Evolutionary conservation across 30 jellyfish, hydroid and myxozoan genomes (phyloP), one percentile per base, ranked within the genome.

Genomic region (Turritopsis dohrnii): DNA sequence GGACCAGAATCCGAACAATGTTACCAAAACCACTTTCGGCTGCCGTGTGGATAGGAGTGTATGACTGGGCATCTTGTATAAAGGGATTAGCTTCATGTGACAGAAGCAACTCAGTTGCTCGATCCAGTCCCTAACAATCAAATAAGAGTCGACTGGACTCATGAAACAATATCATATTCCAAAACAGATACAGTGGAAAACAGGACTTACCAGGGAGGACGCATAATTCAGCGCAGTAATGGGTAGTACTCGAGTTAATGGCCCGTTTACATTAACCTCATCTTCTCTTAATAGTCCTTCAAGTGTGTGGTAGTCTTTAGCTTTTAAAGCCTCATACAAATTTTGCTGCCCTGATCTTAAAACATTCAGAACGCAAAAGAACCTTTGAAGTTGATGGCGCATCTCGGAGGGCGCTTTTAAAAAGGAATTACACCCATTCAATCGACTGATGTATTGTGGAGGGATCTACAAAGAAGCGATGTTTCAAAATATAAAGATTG

Each of bases 21-120:
- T 90, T 90, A 20, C 53, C 90, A 53, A 86, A 93, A 54, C 97
- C 97, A 53, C 88, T 88, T 52, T 83, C 54, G 28, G 97, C 96
- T 52, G 97, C 97, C 21, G 86, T 83, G 75, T 90, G 97, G 22
- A 90, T 60, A 19, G 96, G 96, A 13, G 85, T 31, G 27, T 72
- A 29, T 8, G 88, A 84, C 41, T 80, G 88, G 28, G 86, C 84
- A 54, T 90, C 94, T 13, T 69, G 29, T 30, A 83, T 24, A 41
- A 29, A 81, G 5, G 94, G 88, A 69, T 90, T 88, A 28, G 97
- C 97, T 60, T 83, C 81, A 74, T 83, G 85, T 26, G 79, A 73
- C 84, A 90, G 82, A 8, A 90, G 90, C 26, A 83, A 82, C 31
- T 71, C 52, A 16, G 84, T 93, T 22, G 86, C 84, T 1, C 87